Evolutionary conservation across 2,797 vertebrate species (phyloP).

Genomic region (Tadarida brasiliensis): DNA sequence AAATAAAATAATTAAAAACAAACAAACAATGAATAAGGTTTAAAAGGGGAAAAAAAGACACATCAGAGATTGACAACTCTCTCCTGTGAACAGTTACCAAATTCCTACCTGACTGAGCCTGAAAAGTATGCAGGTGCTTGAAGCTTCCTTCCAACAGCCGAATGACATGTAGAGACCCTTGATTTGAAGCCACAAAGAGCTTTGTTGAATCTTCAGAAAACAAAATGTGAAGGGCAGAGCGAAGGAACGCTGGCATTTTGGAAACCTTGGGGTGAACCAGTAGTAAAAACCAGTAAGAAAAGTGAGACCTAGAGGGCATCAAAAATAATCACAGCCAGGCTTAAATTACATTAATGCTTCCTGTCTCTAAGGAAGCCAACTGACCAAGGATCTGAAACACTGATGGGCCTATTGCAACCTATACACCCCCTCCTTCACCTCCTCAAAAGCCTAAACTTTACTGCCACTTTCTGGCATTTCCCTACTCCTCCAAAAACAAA

Average conservation of each 20-base stretch:
- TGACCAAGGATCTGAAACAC: background rate
- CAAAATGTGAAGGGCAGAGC: constrained; percentile 91
- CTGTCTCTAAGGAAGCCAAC: background rate
- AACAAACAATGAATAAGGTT: background rate
- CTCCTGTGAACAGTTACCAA: background rate
- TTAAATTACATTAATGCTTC: background rate
- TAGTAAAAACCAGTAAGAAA: background rate
- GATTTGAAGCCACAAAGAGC: constrained; percentile 91
- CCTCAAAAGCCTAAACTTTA: background rate
- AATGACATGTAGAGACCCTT: constrained; percentile 89
- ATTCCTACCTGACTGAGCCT: constrained; percentile 90
- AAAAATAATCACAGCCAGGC: background rate
- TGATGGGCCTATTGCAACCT: background rate
- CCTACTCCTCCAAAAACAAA: background rate
- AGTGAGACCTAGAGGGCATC: background rate
- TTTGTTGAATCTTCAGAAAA: constrained; percentile 93
- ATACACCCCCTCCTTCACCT: background rate
- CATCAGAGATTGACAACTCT: background rate
- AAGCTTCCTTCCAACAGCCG: constrained; percentile 89
- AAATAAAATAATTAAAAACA: no score
- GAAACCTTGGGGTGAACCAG: constrained; percentile 86
- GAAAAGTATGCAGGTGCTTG: constrained; percentile 90
- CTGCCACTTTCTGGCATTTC: background rate
- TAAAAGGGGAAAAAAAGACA: background rate
- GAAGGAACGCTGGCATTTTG: constrained; percentile 90